Evolutionary conservation across 2,113 vertebrate species (phyloP).

Genomic region (Sylvilagus bachmani): DNA sequence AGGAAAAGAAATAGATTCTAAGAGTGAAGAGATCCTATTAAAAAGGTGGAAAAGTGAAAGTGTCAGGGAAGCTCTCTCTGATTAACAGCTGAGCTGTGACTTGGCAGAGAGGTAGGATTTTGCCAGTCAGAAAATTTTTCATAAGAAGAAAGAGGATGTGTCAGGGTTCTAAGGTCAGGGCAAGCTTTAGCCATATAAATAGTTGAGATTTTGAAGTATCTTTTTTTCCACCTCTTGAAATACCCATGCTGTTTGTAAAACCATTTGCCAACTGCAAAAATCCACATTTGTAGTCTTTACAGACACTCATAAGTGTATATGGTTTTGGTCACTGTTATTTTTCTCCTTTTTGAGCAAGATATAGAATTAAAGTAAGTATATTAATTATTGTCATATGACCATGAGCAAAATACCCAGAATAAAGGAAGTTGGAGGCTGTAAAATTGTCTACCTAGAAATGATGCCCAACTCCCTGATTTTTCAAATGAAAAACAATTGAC

Average conservation of each 20-base stretch:
- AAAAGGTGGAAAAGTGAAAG: neutral
- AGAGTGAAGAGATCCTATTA: neutral
- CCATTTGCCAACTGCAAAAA: neutral
- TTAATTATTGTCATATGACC: neutral
- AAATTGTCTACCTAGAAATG: neutral
- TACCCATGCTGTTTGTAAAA: constrained; percentile 26
- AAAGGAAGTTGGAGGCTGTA: neutral
- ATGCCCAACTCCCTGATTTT: neutral
- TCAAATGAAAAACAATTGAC: neutral
- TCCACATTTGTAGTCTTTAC: neutral
- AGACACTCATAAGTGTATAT: neutral
- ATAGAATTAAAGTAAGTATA: neutral
- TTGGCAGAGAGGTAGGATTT: neutral
- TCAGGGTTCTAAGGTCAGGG: neutral
- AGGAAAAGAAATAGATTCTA: constrained; percentile 16
- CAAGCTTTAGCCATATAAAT: neutral
- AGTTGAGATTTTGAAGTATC: neutral
- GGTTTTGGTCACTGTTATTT: neutral
- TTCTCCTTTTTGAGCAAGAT: neutral
- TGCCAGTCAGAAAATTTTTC: neutral
- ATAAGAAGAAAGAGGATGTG: neutral
- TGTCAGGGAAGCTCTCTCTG: neutral
- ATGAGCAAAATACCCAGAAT: neutral
- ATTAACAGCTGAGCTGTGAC: neutral
- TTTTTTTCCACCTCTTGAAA: neutral